Percentiles rank a stretch among this genome's conserved stretches.
These are phyloP conservation scores for Erebia epiphron DNA, from an alignment of 2,888 invertebrate species.

Conservation along the genomic window DNA sequence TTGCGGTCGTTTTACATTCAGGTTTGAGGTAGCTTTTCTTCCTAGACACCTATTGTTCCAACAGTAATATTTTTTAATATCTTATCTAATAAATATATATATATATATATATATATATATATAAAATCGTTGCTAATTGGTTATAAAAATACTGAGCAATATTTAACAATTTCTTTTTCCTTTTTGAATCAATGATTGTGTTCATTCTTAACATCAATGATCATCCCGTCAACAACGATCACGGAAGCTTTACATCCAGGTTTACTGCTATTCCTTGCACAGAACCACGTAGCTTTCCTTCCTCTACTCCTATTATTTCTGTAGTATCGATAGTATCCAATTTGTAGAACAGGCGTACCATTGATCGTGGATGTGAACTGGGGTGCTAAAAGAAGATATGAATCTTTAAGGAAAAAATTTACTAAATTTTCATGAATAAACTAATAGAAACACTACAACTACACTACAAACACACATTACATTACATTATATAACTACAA, in stretches of 20 bases:
- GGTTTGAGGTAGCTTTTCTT: slow-evolving; percentile 38
- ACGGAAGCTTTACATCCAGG: slow-evolving; percentile 47
- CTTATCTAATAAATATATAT: too few relatives aligned
- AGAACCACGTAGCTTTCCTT: slow-evolving; percentile 47
- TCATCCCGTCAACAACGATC: slow-evolving; percentile 43
- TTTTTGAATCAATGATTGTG: slow-evolving; percentile 46
- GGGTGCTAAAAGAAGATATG: slow-evolving; percentile 36
- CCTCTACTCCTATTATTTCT: slow-evolving; percentile 46
- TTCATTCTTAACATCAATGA: slow-evolving; percentile 43
- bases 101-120: too few relatives aligned
- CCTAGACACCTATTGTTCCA: slow-evolving; percentile 45
- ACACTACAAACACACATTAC: too few relatives aligned
- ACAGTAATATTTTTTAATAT: slow-evolving; percentile 29
- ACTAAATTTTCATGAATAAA: too few relatives aligned
- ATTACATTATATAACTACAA: too few relatives aligned
- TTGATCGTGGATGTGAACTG: slow-evolving; percentile 40
- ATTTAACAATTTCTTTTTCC: neutral
- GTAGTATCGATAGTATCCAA: slow-evolving; percentile 47
- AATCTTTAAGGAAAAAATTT: neutral
- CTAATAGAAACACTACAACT: too few relatives aligned
- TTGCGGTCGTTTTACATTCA: slow-evolving; percentile 46
- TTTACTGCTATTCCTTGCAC: slow-evolving; percentile 42
- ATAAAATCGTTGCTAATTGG: too few relatives aligned
- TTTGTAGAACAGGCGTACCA: slow-evolving; percentile 44
- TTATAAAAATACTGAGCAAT: neutral